Percentiles rank a stretch among this genome's conserved stretches.
Evolutionary conservation across 2,888 invertebrate species (phyloP).

Genomic region (Antitype chi): DNA sequence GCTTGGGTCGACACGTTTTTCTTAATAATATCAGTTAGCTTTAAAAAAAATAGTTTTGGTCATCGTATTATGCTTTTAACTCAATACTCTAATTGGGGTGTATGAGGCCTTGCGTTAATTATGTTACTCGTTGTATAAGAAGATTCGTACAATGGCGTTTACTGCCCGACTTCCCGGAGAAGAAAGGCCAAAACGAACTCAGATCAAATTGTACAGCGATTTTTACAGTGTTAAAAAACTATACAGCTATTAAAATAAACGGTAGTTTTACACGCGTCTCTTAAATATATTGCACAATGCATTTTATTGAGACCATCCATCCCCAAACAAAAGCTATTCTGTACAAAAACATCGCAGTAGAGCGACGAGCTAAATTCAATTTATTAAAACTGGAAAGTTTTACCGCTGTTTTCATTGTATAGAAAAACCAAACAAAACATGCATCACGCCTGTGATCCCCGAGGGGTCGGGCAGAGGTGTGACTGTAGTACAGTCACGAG

Average conservation of each 20-base stretch:
- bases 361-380: constrained; percentile 51
- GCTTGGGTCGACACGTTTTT: too few relatives aligned
- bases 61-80: too few relatives aligned
- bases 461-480: not conserved
- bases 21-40: too few relatives aligned
- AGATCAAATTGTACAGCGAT: not conserved
- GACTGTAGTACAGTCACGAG: too few relatives aligned
- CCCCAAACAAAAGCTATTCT: constrained; percentile 43
- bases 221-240: not conserved
- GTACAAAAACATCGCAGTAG: constrained; percentile 47
- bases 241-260: constrained; percentile 28
- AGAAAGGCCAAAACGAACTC: too few relatives aligned
- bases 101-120: too few relatives aligned
- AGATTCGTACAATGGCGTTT: too few relatives aligned
- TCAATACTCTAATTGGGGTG: too few relatives aligned
- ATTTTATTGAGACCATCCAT: constrained; percentile 55
- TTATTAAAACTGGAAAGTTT: constrained; percentile 51
- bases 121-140: too few relatives aligned
- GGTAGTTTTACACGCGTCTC: constrained; percentile 22
- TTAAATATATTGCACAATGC: constrained; percentile 40
- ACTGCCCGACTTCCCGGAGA: too few relatives aligned
- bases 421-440: constrained; percentile 28
- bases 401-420: constrained; percentile 5
- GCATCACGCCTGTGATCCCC: not conserved
- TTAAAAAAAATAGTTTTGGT: too few relatives aligned